phyloP scores from a whole-genome alignment of 2,113 vertebrate species.

The Tenebrosternarchus preto region DNA sequence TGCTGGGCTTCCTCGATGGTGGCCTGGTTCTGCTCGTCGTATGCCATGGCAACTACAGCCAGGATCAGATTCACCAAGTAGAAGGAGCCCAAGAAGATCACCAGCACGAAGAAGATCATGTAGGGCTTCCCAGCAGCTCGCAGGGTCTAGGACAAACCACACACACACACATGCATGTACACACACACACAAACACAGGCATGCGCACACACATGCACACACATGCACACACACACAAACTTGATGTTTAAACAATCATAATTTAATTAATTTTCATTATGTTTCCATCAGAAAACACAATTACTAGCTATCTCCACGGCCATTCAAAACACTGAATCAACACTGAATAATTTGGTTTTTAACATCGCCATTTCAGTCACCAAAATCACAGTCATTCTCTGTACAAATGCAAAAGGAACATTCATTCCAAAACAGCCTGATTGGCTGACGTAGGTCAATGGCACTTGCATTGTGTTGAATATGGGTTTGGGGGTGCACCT shows the following conservation, averaged over 20 bases:
- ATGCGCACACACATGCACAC: not conserved
- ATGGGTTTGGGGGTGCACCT: constrained; percentile 71
- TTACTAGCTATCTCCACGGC: too few species aligned
- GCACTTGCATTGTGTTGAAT: not conserved
- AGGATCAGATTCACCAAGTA: constrained; percentile 96
- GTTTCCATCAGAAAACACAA: too few species aligned
- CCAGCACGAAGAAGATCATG: constrained; percentile 98
- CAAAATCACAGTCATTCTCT: too few species aligned
- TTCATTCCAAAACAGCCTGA: too few species aligned
- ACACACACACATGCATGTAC: not conserved
- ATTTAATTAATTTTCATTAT: not conserved
- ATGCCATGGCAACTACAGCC: constrained; percentile 99
- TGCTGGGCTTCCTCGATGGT: constrained; percentile 92
- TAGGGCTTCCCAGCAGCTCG: constrained; percentile 96
- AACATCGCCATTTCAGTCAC: too few species aligned
- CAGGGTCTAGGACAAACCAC: constrained; percentile 77
- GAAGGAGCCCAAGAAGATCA: constrained; percentile 98
- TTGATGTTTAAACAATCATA: not conserved
- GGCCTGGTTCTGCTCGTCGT: constrained; percentile 97
- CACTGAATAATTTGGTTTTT: too few species aligned
- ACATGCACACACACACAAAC: not conserved
- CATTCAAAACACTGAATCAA: too few species aligned
- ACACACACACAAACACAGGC: constrained; percentile 2
- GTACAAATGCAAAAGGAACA: not conserved
- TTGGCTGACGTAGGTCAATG: too few species aligned